A percentile compares a stretch with the other conserved stretches of the same genome.
Evolutionary conservation across 2,113 vertebrate genomes (phyloP).

Genomic region (Rhegmatorhina hoffmannsi): DNA sequence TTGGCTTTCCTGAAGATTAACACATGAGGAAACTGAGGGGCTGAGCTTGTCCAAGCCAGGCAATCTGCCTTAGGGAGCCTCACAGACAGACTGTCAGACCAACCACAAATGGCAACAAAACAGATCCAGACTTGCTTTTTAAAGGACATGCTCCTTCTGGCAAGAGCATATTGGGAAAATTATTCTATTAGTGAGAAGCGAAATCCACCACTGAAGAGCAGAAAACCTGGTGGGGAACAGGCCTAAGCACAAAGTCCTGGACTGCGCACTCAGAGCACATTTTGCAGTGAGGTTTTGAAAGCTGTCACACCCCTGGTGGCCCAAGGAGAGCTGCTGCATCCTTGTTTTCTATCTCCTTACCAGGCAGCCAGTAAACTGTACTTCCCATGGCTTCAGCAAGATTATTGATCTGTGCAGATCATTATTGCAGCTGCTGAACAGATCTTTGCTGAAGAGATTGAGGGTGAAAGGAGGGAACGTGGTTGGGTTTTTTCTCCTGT

Average conservation of each 20-base stretch:
- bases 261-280: accelerated
- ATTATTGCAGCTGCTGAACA: background rate
- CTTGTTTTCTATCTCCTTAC: background rate
- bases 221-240: background rate
- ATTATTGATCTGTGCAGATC: background rate
- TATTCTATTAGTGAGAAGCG: background rate
- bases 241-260: background rate
- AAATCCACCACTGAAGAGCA: background rate
- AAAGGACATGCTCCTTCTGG: background rate
- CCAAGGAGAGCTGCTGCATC: background rate
- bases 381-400: background rate
- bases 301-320: background rate
- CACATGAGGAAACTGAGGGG: background rate
- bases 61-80: background rate
- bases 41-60: background rate
- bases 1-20: background rate
- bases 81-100: background rate
- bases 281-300: background rate
- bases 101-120: background rate
- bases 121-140: background rate
- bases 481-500: background rate
- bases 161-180: background rate
- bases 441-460: background rate
- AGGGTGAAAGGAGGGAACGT: accelerated
- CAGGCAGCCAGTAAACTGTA: background rate